These are phyloP conservation scores for Dioctria linearis DNA, from an alignment of 2,888 invertebrate genomes.

Conservation along the genomic window DNA sequence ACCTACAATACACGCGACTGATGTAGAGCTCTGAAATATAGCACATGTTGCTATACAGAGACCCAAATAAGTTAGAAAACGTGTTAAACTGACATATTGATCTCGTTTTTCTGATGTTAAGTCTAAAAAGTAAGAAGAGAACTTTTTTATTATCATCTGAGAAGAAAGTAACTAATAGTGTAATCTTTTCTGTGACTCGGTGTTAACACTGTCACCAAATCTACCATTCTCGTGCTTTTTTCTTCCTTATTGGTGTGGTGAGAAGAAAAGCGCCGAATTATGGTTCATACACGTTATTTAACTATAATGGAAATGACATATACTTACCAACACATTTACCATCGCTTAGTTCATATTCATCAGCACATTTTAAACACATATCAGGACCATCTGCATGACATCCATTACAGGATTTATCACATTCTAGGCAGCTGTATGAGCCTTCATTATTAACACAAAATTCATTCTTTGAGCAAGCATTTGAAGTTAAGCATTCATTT, in stretches of 20 bases:
- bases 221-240: too few species aligned
- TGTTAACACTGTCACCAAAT: too few species aligned
- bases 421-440: slow-evolving; percentile 81
- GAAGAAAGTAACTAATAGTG: too few species aligned
- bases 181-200: too few species aligned
- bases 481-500: slow-evolving; percentile 82
- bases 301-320: not conserved
- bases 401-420: slow-evolving; percentile 87
- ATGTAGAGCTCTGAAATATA: slow-evolving; percentile 85
- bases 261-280: too few species aligned
- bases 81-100: slow-evolving; percentile 75
- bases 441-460: slow-evolving; percentile 94
- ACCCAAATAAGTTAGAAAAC: slow-evolving; percentile 89
- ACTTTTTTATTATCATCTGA: too few species aligned
- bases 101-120: slow-evolving; percentile 73
- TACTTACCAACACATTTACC: slow-evolving; percentile 83
- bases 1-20: slow-evolving; percentile 84
- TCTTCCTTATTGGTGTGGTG: too few species aligned
- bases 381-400: slow-evolving; percentile 94
- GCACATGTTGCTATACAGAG: slow-evolving; percentile 88
- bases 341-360: slow-evolving; percentile 80
- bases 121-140: slow-evolving; percentile 65
- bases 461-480: slow-evolving; percentile 77
- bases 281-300: too few species aligned
- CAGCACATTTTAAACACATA: slow-evolving; percentile 87